phyloP scores from a whole-genome alignment of 2,113 vertebrate genomes.

The Marmota flaviventris region DNA sequence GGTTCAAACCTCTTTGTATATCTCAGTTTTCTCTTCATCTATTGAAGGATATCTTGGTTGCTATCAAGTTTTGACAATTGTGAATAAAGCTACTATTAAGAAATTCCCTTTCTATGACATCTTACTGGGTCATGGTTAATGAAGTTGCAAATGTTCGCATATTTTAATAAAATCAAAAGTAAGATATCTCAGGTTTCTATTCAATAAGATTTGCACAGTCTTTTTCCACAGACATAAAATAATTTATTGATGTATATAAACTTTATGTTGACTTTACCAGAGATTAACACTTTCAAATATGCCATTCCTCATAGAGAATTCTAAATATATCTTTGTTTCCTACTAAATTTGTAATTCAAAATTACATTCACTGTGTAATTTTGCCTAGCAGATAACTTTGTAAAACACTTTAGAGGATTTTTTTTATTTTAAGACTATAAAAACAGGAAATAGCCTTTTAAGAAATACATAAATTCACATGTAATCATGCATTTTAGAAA shows the following conservation, averaged over 20 bases:
- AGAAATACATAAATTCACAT: background rate
- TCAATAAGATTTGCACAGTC: background rate
- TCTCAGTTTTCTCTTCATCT: too few species aligned
- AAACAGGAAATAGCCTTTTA: background rate
- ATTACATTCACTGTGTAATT: background rate
- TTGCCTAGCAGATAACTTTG: background rate
- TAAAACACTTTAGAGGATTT: background rate
- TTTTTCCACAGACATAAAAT: background rate
- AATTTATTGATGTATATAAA: background rate
- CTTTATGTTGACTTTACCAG: background rate
- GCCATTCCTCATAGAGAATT: background rate
- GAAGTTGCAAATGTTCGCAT: background rate
- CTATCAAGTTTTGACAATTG: too few species aligned
- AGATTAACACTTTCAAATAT: background rate
- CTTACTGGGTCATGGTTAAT: background rate
- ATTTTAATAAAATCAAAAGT: background rate
- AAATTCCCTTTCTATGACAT: background rate
- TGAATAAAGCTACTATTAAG: too few species aligned
- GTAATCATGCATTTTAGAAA: background rate
- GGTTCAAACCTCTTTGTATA: background rate
- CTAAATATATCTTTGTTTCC: background rate
- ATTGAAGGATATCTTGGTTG: too few species aligned
- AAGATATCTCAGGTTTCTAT: background rate
- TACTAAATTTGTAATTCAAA: background rate
- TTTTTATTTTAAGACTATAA: background rate